These are phyloP conservation scores for Brachynemurus nebulosus DNA, from an alignment of 2,888 invertebrate species.

Conservation along the genomic window DNA sequence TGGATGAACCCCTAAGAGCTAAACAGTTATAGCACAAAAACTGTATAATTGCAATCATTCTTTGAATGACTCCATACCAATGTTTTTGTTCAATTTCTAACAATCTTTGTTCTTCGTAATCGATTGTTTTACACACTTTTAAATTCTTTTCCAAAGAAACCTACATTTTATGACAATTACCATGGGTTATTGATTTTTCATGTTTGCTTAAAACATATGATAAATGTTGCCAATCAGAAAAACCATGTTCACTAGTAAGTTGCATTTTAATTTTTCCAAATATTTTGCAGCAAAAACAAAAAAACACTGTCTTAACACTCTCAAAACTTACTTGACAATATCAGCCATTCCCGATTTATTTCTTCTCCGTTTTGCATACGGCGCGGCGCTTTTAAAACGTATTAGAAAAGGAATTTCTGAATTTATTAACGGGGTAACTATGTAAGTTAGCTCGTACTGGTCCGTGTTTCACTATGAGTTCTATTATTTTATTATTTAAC, in stretches of 20 bases:
- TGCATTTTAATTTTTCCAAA: too few relatives aligned
- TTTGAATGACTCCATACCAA: constrained; percentile 15
- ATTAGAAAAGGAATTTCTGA: too few relatives aligned
- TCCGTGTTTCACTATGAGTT: too few relatives aligned
- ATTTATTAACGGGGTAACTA: too few relatives aligned
- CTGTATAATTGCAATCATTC: constrained; percentile 16
- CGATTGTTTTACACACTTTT: constrained; percentile 14
- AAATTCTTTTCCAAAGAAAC: constrained; percentile 10
- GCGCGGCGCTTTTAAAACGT: too few relatives aligned
- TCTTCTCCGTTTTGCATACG: too few relatives aligned
- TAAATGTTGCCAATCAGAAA: constrained; percentile 16
- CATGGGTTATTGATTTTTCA: constrained; percentile 13
- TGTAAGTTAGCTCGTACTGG: too few relatives aligned
- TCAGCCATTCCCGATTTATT: constrained; percentile 14
- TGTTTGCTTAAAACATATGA: constrained; percentile 11
- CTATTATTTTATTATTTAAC: too few relatives aligned
- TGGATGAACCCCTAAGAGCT: constrained; percentile 13
- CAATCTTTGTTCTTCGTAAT: constrained; percentile 11
- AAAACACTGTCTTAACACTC: constrained; percentile 12
- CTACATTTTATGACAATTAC: constrained; percentile 13
- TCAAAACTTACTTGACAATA: too few relatives aligned
- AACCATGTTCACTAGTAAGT: too few relatives aligned
- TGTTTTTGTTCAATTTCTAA: constrained; percentile 15
- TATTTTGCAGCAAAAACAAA: constrained; percentile 14
- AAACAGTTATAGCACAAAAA: constrained; percentile 14